phyloP scores from a whole-genome alignment of 2,113 vertebrate species.

The Misgurnus anguillicaudatus region DNA sequence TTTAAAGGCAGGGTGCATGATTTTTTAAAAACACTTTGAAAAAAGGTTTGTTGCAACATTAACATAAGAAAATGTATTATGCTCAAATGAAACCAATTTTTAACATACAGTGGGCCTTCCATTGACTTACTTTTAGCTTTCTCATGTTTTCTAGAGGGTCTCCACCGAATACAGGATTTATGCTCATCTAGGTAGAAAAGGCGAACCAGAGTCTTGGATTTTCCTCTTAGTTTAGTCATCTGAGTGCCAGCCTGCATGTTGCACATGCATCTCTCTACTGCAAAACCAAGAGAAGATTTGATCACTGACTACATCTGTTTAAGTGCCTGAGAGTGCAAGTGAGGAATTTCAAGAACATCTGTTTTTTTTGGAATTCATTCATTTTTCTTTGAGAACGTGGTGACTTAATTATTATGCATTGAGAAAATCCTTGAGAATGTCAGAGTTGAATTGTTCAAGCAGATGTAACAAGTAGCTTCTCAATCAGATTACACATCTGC shows the following conservation, averaged over 20 bases:
- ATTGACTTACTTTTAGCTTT: slow-evolving; percentile 91
- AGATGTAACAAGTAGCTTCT: slow-evolving; percentile 10
- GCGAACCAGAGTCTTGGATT: slow-evolving; percentile 87
- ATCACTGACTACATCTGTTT: background rate
- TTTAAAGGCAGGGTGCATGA: too few species aligned
- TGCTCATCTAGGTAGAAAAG: slow-evolving; percentile 94
- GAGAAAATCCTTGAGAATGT: slow-evolving; percentile 14
- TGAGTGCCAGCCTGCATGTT: slow-evolving; percentile 90
- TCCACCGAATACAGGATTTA: slow-evolving; percentile 92
- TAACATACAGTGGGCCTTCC: too few species aligned
- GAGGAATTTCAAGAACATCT: background rate
- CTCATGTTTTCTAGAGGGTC: slow-evolving; percentile 93
- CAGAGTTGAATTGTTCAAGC: slow-evolving; percentile 6
- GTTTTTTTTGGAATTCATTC: too few species aligned
- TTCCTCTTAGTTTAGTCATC: slow-evolving; percentile 92
- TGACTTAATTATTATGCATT: background rate
- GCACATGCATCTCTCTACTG: slow-evolving; percentile 78
- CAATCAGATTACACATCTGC: slow-evolving; percentile 34
- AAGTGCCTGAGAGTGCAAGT: background rate
- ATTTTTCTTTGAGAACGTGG: too few species aligned
- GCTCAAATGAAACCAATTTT: too few species aligned
- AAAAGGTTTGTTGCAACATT: too few species aligned
- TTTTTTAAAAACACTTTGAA: too few species aligned
- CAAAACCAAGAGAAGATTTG: background rate
- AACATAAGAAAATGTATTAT: too few species aligned